Percentiles rank a stretch among this genome's conserved stretches.
Conservation (phyloP, 2,113 vertebrate species). For the Bubalus kerabau region DNA sequence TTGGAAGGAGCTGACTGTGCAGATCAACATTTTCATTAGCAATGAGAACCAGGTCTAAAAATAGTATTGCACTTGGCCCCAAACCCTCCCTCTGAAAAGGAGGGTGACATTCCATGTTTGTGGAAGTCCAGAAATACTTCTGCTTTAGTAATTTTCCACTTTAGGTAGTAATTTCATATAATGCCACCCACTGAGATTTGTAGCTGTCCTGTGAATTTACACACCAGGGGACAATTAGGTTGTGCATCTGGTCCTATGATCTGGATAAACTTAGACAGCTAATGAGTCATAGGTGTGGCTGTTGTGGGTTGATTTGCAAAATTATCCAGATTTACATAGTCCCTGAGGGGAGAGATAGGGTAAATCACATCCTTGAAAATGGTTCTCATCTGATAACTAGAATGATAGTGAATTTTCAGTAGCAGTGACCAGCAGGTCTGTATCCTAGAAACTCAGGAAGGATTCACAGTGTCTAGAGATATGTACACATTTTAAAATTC, state of each 20-base stretch:
- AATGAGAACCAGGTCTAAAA: neutral
- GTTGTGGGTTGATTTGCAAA: neutral
- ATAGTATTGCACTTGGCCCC: neutral
- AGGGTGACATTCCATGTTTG: neutral
- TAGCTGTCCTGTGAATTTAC: neutral
- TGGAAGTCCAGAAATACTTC: neutral
- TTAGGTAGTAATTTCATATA: neutral
- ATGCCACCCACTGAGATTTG: neutral
- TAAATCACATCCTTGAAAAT: neutral
- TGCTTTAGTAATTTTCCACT: neutral
- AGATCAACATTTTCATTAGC: neutral
- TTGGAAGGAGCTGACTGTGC: neutral
- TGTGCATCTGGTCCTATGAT: neutral
- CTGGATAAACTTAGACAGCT: slow-evolving; percentile 20
- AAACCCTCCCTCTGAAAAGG: neutral
- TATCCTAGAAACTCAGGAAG: neutral
- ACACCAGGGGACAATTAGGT: neutral
- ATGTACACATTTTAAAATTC: neutral
- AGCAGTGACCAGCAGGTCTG: neutral
- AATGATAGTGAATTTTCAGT: neutral
- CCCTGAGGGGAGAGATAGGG: neutral
- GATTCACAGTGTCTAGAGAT: neutral
- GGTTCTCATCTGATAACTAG: neutral
- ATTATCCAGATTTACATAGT: neutral
- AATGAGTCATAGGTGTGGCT: neutral